Conservation (phyloP, 2,113 vertebrate species). For the Rhinoptilus africanus region DNA sequence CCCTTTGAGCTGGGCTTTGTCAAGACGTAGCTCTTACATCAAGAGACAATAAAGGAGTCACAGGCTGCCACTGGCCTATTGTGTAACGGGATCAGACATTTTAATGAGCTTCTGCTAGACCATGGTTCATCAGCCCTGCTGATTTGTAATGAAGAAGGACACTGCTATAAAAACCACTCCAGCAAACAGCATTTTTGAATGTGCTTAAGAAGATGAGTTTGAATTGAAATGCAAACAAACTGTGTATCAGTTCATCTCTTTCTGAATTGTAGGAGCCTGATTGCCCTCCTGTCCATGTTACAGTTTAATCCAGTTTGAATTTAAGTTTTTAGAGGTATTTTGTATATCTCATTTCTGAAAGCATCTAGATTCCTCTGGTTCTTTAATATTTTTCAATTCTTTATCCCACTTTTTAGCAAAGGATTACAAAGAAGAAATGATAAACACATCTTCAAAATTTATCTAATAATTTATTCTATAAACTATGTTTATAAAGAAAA, state of each 20-base stretch:
- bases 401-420: not conserved
- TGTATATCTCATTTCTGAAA: not conserved
- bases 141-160: conserved; percentile 50
- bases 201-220: conserved; percentile 16
- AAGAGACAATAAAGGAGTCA: conserved; percentile 27
- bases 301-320: not conserved
- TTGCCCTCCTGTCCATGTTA: not conserved
- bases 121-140: conserved; percentile 3
- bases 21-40: not conserved
- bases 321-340: not conserved
- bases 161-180: conserved; percentile 52
- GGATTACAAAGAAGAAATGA: not conserved
- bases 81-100: conserved; percentile 56
- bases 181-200: not conserved
- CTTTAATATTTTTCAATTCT: not conserved
- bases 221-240: conserved; percentile 57
- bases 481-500: not conserved
- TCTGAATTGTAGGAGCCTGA: not conserved
- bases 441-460: not conserved
- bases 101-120: conserved; percentile 58
- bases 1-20: conserved; percentile 33
- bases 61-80: conserved; percentile 16
- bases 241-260: not conserved
- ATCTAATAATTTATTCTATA: not conserved
- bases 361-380: not conserved